Percentiles rank a stretch among this genome's conserved stretches.
Conservation (phyloP, 2,113 vertebrate species). For the Elephas maximus region DNA sequence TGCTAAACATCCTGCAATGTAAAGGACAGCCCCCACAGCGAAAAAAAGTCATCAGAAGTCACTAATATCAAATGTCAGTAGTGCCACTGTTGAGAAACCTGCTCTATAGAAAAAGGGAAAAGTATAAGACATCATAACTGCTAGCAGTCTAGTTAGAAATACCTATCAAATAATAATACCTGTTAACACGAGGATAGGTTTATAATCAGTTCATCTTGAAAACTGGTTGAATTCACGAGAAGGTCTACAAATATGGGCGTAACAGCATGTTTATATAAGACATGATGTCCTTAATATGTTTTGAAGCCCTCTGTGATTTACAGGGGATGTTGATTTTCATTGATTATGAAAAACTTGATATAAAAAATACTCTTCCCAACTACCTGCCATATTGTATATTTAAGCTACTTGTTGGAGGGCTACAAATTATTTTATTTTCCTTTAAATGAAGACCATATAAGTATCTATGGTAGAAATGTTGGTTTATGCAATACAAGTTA, state of each 20-base stretch:
- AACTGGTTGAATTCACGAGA: background rate
- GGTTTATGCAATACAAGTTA: background rate
- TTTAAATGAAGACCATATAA: slow-evolving; percentile 55
- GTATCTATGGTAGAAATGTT: background rate
- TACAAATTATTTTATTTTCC: background rate
- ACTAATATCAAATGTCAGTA: background rate
- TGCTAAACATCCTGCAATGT: background rate
- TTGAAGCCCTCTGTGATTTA: background rate
- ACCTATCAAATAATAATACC: background rate
- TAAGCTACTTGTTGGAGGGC: slow-evolving; percentile 16
- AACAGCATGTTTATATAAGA: background rate
- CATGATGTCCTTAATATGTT: background rate
- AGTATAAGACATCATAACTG: background rate
- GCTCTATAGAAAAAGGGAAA: background rate
- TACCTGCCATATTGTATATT: slow-evolving; percentile 35
- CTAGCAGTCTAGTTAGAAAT: background rate
- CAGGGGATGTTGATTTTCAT: background rate
- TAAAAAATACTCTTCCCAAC: slow-evolving; percentile 27
- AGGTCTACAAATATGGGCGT: background rate
- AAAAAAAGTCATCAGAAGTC: background rate
- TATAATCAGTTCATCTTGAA: background rate
- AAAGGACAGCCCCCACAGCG: background rate
- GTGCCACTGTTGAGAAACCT: background rate
- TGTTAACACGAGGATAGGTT: background rate
- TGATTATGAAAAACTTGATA: background rate